Evolutionary conservation across 2,888 invertebrate species (phyloP).

Genomic region (Eumacrocentrus americanus): DNA sequence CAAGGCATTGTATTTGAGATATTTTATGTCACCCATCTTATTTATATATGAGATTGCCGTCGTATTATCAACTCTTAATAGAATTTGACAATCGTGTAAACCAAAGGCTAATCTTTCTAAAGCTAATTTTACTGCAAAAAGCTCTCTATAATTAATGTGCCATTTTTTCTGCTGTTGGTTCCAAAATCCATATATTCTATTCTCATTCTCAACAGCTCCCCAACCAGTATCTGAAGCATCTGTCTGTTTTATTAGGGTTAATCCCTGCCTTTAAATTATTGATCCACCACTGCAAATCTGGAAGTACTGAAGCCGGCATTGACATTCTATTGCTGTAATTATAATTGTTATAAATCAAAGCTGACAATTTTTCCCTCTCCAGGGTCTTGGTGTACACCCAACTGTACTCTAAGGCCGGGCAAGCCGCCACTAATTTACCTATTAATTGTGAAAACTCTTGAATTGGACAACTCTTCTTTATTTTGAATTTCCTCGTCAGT

Average conservation of each 20-base stretch:
- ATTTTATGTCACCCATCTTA: constrained; percentile 6
- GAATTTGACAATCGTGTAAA: constrained; percentile 20
- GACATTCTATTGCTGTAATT: constrained; percentile 14
- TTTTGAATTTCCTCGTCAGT: background rate
- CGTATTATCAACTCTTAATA: background rate
- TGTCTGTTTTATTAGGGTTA: too few species aligned
- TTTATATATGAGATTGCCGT: too few species aligned
- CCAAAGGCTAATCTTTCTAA: constrained; percentile 26
- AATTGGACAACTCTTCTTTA: background rate
- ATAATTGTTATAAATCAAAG: background rate
- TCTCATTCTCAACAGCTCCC: constrained; percentile 14
- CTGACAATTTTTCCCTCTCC: background rate
- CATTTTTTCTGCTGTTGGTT: background rate
- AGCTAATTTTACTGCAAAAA: constrained; percentile 26
- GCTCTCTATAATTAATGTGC: constrained; percentile 26
- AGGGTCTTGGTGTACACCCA: constrained; percentile 1
- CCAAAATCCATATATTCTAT: constrained; percentile 22
- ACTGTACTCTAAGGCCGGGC: constrained; percentile 1
- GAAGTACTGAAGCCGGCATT: background rate
- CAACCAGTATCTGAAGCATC: constrained; percentile 24
- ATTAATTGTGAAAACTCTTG: constrained; percentile 5
- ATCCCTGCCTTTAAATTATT: background rate
- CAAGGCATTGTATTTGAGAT: background rate
- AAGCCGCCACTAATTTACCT: background rate
- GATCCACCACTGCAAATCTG: constrained; percentile 17